phyloP scores from a whole-genome alignment of 2,888 invertebrate species.

The Drosophila algonquin region DNA sequence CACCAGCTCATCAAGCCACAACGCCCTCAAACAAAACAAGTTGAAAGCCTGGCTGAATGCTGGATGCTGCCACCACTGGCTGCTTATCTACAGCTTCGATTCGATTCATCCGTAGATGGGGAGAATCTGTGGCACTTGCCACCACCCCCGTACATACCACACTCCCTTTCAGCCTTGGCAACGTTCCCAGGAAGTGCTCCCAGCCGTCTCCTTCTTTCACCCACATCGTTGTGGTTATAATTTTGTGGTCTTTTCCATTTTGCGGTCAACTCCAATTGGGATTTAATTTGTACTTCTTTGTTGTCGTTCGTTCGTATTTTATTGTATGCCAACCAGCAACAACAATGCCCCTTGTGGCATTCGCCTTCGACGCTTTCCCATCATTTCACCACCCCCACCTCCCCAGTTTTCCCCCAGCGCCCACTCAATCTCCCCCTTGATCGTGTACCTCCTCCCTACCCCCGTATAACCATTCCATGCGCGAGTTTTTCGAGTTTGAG shows the following conservation, averaged over 20 bases:
- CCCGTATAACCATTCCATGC: slow-evolving; percentile 47
- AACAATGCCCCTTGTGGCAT: slow-evolving; percentile 57
- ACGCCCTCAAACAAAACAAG: slow-evolving; percentile 76
- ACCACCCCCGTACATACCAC: neutral
- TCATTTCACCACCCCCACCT: no score
- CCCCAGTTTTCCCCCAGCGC: neutral
- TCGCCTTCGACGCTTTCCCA: slow-evolving; percentile 68
- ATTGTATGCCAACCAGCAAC: slow-evolving; percentile 67
- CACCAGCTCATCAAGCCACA: slow-evolving; percentile 60
- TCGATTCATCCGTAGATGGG: slow-evolving; percentile 48
- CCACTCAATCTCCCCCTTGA: neutral
- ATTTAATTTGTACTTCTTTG: slow-evolving; percentile 81
- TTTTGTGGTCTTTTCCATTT: slow-evolving; percentile 79
- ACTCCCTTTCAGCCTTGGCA: slow-evolving; percentile 48
- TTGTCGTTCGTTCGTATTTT: slow-evolving; percentile 78
- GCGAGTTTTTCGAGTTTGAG: slow-evolving; percentile 75
- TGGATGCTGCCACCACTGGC: slow-evolving; percentile 36
- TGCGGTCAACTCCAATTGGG: slow-evolving; percentile 80
- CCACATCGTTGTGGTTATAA: slow-evolving; percentile 78
- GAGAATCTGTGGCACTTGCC: neutral
- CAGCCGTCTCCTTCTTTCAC: slow-evolving; percentile 24
- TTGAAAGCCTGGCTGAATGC: slow-evolving; percentile 43
- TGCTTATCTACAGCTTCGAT: slow-evolving; percentile 73
- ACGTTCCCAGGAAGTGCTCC: slow-evolving; percentile 38
- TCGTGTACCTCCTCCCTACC: neutral